Evolutionary conservation across 1,140 invertebrate genomes (phyloP), one percentile per base, ranked within the genome.

Genomic region (Apocrypta bakeri): DNA sequence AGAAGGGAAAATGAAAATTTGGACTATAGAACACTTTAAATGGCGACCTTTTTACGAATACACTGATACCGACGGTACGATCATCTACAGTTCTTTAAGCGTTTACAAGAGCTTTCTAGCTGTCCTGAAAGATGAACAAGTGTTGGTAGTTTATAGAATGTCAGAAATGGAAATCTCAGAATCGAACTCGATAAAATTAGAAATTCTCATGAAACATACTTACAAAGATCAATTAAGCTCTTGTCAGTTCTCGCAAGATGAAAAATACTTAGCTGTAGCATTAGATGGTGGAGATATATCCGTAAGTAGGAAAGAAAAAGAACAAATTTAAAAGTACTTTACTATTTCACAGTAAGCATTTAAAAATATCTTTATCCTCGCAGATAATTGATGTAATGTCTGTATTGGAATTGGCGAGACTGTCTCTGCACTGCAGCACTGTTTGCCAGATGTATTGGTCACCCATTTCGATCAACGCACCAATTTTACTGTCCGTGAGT

Each of bases 171-270:
- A 56, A 14, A 64, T 24, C n/a, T 25, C 25, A n/a, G 27, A 63
- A 14, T 68, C 68, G 61, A 33, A 63, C 6, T 6, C 40, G 37
- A 79, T 81, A 8, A 82, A 79, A 68, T 48, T 87, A 42, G 40
- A 81, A 0, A n/a, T 48, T 64, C 69, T 80, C n/a, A 74, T 71
- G 61, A 85, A 14, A 24, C 21, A 63, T 63, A 56, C 14, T 68
- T 89, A 87, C 37, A 29, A 11, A 2, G 63, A 86, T 0, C 86
- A 85, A 68, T 29, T 88, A 12, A 88, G 85, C n/a, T 90, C 84
- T 72, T 91, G 90, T 76, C 84, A 88, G 68, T 90, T 92, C 85
- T 92, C 91, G 8, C 85, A 85, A n/a, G 84, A 92, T 81, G 88
- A 86, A 61, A 85, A 85, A 24, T 91, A 88, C 80, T 83, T 92